Evolutionary conservation across 92 coral and sea anemone genomes (phyloP), one percentile per base, ranked within the genome.

Genomic region (Parazoanthus darwini): DNA sequence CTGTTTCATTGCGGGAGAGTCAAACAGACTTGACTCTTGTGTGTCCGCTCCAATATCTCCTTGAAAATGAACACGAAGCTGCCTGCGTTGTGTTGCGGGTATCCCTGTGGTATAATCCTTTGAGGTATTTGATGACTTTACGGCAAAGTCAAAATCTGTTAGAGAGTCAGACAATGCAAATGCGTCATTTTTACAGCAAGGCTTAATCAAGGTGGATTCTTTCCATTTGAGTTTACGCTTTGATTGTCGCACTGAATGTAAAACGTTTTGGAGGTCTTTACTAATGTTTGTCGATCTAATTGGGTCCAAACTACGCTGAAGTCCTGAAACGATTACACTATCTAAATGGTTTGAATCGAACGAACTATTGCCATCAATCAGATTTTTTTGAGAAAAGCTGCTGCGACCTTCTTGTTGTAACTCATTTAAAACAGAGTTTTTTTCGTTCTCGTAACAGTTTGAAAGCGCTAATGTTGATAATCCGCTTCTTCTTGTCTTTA

Each of bases 401-500:
- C 42, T 8, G 46, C 5, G 26, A 59, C 5, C 2, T 58, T 35
- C 9, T 13, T 9, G 73, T 56, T 26, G 48, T 22, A 59, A 81
- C 23, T 81, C 70, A 26, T 81, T 59, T 38, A 63, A 29, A 81
- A 63, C 29, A 7, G n/a, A 20, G 18, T 16, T 63, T 36, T 11
- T 15, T n/a, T 59, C 51, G 18, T 66, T 58, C 10, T n/a, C 25
- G 20, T n/a, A 81, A 22, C 29, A 65, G 15, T 23, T 66, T 63
- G 85, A 46, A 38, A 58, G 4, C n/a, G 14, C 85, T 2, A 35
- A 36, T 37, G 85, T 81, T 63, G 8, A 1, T n/a, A 81, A 36
- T 13, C 85, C 85, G 36, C 56, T 81, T 66, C 74, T n/a, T 37
- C 85, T 81, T 59, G 74, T 22, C 74, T 81, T 81, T 81, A 58